Evolutionary conservation across 2,113 vertebrate genomes (phyloP), one percentile per base, ranked within the genome.

Genomic region (Pholis gunnellus): DNA sequence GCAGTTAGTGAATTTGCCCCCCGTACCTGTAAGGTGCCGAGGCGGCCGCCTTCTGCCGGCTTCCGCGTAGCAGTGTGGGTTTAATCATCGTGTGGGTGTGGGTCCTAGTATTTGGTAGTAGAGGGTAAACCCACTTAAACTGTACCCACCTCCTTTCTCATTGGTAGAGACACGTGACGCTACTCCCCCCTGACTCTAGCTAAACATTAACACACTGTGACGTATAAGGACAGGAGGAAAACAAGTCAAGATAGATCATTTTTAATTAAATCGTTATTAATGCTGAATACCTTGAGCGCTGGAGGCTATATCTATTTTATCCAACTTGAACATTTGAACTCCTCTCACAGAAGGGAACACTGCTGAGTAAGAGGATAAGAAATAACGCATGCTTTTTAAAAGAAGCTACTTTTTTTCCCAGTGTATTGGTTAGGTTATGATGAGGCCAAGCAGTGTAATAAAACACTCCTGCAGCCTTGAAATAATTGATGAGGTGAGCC

Each of bases 401-500:
- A 40, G 20, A 56, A 15, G 20, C 2, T 40, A 60, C 50, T 31
- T 25, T 14, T 10, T 36, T 72, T 25, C 0, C 8, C 29, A 57
- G 20, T 60, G 25, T 61, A 6, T 66, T 25, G 60, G 31, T 20
- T 7, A 22, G 20, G 61, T 76, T 52, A 57, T 65, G 46, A 67
- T 10, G 18, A 75, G 67, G 61, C 46, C 57, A 48, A 52, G 38
- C 54, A 22, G 64, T 59, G 52, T 54, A 65, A 46, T 29, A 64
- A 83, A 85, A 44, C 67, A 63, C 79, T 64, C 73, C 68, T 81
- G 64, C 87, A 84, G 68, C 85, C 78, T 65, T 82, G 78, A 81
- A 93, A 93, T 94, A 73, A 94, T 94, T 93, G 57, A 93, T 93
- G 89, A 92, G 54, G 29, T 7, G 54, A 79, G 72, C 22, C 71